These are phyloP conservation scores for Caligus rogercresseyi DNA, from an alignment of 1,140 invertebrate species.

Conservation along the genomic window DNA sequence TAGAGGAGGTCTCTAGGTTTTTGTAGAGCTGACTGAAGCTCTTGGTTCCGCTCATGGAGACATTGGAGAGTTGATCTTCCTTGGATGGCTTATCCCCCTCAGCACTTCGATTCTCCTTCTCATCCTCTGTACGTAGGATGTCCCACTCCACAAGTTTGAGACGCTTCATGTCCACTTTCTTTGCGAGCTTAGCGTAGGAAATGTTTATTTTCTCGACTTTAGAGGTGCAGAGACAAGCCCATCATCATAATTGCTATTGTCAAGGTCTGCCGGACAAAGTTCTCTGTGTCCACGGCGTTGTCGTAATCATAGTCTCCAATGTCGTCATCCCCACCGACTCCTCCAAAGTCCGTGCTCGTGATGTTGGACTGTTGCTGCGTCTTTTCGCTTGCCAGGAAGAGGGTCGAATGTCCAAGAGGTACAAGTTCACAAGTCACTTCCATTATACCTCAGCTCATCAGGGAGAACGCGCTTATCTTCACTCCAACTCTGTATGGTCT, in stretches of 20 bases:
- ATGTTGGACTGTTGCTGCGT: too few species aligned
- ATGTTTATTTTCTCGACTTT: conserved; percentile 47
- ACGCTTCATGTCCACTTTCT: conserved; percentile 58
- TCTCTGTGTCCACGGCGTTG: conserved; percentile 28
- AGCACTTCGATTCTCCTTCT: conserved; percentile 22
- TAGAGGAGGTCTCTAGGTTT: conserved; percentile 33
- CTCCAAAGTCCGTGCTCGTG: conserved; percentile 25
- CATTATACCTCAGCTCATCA: conserved; percentile 32
- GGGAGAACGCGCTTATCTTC: conserved; percentile 31
- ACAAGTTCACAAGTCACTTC: conserved; percentile 27
- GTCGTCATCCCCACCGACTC: conserved; percentile 30
- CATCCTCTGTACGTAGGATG: conserved; percentile 25
- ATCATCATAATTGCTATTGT: conserved; percentile 25
- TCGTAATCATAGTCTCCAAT: conserved; percentile 34
- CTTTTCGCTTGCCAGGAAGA: conserved; percentile 8
- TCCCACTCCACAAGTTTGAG: conserved; percentile 52
- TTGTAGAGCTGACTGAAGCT: conserved; percentile 39
- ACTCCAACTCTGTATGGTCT: conserved; percentile 30
- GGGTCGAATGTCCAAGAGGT: neutral
- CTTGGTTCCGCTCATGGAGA: neutral
- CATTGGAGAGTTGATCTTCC: neutral
- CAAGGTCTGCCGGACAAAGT: conserved; percentile 25
- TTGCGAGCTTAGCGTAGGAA: conserved; percentile 51
- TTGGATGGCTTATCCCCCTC: neutral
- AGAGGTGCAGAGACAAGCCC: conserved; percentile 40